Evolutionary conservation across 2,888 invertebrate species (phyloP).

Genomic region (Clanis bilineata): DNA sequence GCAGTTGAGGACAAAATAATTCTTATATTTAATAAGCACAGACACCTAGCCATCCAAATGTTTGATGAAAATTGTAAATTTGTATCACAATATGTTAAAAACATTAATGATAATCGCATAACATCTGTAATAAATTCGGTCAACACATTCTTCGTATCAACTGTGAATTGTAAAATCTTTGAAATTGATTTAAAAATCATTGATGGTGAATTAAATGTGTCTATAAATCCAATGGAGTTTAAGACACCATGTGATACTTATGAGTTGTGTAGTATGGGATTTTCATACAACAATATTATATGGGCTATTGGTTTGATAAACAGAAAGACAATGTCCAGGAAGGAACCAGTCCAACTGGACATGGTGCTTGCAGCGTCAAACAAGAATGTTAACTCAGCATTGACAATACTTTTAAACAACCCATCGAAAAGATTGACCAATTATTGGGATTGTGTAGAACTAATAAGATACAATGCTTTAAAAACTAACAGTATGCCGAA

Average conservation of each 20-base stretch:
- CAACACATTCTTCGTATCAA: constrained; percentile 45
- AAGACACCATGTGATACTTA: constrained; percentile 48
- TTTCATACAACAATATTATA: constrained; percentile 51
- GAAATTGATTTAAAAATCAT: constrained; percentile 39
- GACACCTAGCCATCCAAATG: constrained; percentile 57
- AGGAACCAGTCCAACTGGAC: constrained; percentile 47
- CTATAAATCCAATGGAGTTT: constrained; percentile 34
- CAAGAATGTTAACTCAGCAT: constrained; percentile 35
- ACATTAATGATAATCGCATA: constrained; percentile 64
- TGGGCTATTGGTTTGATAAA: constrained; percentile 48
- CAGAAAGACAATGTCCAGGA: constrained; percentile 50
- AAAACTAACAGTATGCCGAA: constrained; percentile 54
- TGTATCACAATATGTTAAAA: constrained; percentile 47
- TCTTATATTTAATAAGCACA: constrained; percentile 59
- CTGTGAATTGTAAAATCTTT: constrained; percentile 54
- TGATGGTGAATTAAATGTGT: constrained; percentile 34
- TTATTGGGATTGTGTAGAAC: constrained; percentile 63
- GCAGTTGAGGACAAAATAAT: constrained; percentile 42
- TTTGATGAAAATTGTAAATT: constrained; percentile 46
- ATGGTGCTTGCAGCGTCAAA: constrained; percentile 46
- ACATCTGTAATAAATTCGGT: constrained; percentile 42
- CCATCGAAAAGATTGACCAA: constrained; percentile 49
- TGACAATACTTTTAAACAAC: constrained; percentile 49
- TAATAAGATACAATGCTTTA: constrained; percentile 52
- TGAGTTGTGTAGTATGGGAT: constrained; percentile 49